phyloP scores from a whole-genome alignment of 2,113 vertebrate species.

The Leucosticte australis region DNA sequence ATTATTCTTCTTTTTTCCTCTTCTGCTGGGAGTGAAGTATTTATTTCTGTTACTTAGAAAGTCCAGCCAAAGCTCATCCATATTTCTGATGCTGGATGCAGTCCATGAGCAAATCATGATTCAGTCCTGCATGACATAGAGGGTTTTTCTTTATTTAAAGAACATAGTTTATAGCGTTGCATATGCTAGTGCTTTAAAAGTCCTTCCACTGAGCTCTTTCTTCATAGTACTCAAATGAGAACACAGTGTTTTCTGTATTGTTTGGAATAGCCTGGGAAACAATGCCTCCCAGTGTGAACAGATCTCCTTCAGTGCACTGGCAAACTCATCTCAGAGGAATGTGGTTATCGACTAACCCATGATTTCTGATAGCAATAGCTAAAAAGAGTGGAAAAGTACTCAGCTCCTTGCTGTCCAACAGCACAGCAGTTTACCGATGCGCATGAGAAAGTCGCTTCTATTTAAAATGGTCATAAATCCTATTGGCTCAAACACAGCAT shows the following conservation, averaged over 20 bases:
- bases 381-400: slow-evolving; percentile 57
- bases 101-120: not conserved
- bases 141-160: slow-evolving; percentile 32
- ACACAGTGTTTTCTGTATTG: slow-evolving; percentile 45
- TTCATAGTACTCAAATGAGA: slow-evolving; percentile 11
- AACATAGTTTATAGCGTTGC: slow-evolving; percentile 22
- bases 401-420: not conserved
- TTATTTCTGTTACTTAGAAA: slow-evolving; percentile 20
- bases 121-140: slow-evolving; percentile 1
- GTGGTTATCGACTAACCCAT: slow-evolving; percentile 35
- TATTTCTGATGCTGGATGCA: slow-evolving; percentile 13
- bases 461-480: slow-evolving; percentile 40
- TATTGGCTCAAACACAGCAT: not conserved
- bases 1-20: not conserved
- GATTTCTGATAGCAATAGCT: slow-evolving; percentile 47
- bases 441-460: slow-evolving; percentile 22
- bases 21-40: not conserved
- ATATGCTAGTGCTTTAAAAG: slow-evolving; percentile 21
- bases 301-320: slow-evolving; percentile 38
- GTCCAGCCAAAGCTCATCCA: not conserved
- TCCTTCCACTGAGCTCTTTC: slow-evolving; percentile 9
- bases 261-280: slow-evolving; percentile 55
- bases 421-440: not conserved
- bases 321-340: slow-evolving; percentile 49
- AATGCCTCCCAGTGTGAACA: slow-evolving; percentile 40